Conservation (phyloP, 1,140 invertebrate species). For the Liolophura sinensis region DNA sequence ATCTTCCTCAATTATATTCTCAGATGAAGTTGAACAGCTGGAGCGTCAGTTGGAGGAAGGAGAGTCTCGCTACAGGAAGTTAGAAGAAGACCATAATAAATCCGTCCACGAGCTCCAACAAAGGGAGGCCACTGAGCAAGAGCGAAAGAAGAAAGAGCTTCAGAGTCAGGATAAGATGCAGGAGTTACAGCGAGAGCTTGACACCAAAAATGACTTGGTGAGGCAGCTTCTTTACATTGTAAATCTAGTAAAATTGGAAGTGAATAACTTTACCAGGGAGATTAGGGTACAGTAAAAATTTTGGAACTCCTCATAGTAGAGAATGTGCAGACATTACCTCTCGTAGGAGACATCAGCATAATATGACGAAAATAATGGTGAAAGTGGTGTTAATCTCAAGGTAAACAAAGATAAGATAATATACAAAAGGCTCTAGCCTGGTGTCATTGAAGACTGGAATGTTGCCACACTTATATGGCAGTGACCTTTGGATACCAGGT, state of each 20-base stretch:
- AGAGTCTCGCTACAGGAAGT: conserved; percentile 30
- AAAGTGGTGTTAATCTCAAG: too few relatives aligned
- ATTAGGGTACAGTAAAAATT: neutral
- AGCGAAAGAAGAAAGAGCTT: conserved; percentile 32
- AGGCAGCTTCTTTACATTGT: too few relatives aligned
- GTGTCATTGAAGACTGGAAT: too few relatives aligned
- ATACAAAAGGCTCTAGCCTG: too few relatives aligned
- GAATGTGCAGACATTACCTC: too few relatives aligned
- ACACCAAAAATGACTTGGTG: conserved; percentile 53
- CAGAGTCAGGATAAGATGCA: conserved; percentile 30
- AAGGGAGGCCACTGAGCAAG: conserved; percentile 31
- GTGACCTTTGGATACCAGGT: too few relatives aligned
- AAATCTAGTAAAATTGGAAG: too few relatives aligned
- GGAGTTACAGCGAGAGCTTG: conserved; percentile 44
- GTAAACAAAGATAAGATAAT: too few relatives aligned
- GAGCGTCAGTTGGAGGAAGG: conserved; percentile 44
- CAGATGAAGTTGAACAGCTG: conserved; percentile 50
- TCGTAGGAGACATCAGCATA: too few relatives aligned
- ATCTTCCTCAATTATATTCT: too few relatives aligned
- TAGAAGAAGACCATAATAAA: conserved; percentile 49
- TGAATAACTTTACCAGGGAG: too few relatives aligned
- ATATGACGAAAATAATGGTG: neutral
- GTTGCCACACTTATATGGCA: too few relatives aligned
- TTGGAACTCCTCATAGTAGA: neutral
- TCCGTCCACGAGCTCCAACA: conserved; percentile 43